These are phyloP conservation scores for Smittia sp. DNA, from an alignment of 2,888 invertebrate species.

Conservation along the genomic window DNA sequence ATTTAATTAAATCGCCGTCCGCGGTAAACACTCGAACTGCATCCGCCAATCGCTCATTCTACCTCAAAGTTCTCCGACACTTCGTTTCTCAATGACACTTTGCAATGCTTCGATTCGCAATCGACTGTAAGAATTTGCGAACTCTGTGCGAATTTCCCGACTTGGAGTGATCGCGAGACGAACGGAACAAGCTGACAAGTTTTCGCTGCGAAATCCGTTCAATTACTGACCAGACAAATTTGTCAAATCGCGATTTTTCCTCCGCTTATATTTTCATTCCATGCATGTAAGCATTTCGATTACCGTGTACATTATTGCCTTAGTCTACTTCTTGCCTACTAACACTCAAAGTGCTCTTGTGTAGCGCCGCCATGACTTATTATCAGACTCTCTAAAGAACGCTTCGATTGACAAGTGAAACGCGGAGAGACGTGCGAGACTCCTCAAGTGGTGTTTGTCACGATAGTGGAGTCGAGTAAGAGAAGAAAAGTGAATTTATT, in stretches of 20 bases:
- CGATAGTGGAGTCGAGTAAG: background rate
- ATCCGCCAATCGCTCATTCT: too few relatives aligned
- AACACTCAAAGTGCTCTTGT: background rate
- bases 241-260: constrained; percentile 3
- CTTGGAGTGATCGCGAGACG: too few relatives aligned
- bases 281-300: constrained; percentile 17
- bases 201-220: constrained; percentile 30
- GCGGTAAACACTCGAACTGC: too few relatives aligned
- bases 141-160: too few relatives aligned
- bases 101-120: too few relatives aligned
- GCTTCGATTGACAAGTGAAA: background rate
- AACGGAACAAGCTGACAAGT: background rate
- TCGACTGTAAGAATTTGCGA: too few relatives aligned
- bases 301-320: background rate
- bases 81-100: too few relatives aligned
- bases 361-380: background rate
- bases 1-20: too few relatives aligned
- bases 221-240: constrained; percentile 34
- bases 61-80: too few relatives aligned
- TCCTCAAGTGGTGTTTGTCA: background rate
- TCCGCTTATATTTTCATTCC: background rate
- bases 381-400: background rate
- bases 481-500: background rate
- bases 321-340: background rate
- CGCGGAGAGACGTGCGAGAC: too few relatives aligned